Percentiles rank a stretch among this genome's conserved stretches.
Conservation (phyloP, 1,140 invertebrate genomes). For the Piezodorus guildinii region DNA sequence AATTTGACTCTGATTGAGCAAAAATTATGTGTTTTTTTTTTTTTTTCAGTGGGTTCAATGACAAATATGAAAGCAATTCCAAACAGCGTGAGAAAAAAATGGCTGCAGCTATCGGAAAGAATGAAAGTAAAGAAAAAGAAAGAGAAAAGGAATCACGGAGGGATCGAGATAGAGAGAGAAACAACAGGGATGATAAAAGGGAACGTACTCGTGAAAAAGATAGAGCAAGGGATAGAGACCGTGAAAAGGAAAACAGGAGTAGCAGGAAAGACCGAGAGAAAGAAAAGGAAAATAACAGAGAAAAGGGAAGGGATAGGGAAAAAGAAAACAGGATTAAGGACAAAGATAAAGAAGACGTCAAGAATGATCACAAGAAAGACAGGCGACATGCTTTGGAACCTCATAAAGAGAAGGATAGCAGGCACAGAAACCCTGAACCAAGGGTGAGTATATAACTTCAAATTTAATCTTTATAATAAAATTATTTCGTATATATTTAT, state of each 20-base stretch:
- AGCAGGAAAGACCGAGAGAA: slow-evolving; percentile 13
- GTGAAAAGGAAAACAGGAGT: slow-evolving; percentile 7
- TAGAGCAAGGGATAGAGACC: slow-evolving; percentile 3
- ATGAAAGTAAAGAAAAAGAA: slow-evolving; percentile 11
- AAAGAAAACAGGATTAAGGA: background rate
- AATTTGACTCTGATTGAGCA: too few species aligned
- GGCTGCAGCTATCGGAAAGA: slow-evolving; percentile 13
- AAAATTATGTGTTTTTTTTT: too few species aligned
- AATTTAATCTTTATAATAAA: too few species aligned
- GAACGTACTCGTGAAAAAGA: slow-evolving; percentile 17
- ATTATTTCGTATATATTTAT: too few species aligned
- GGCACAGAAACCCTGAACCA: slow-evolving; percentile 10
- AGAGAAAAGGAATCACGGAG: background rate
- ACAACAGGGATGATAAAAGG: background rate
- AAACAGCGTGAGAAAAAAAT: slow-evolving; percentile 11
- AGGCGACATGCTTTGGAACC: slow-evolving; percentile 9
- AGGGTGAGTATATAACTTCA: background rate
- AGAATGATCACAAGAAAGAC: slow-evolving; percentile 9
- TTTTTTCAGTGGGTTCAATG: background rate
- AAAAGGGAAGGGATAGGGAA: slow-evolving; percentile 1
- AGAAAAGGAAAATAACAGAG: slow-evolving; percentile 18
- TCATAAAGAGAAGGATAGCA: slow-evolving; percentile 13
- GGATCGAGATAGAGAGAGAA: slow-evolving; percentile 1
- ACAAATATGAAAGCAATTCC: background rate
- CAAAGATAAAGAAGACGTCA: background rate